A percentile compares a stretch with the other conserved stretches of the same genome.
phyloP scores from a whole-genome alignment of 2,113 vertebrate genomes.

The Hyla sarda region DNA sequence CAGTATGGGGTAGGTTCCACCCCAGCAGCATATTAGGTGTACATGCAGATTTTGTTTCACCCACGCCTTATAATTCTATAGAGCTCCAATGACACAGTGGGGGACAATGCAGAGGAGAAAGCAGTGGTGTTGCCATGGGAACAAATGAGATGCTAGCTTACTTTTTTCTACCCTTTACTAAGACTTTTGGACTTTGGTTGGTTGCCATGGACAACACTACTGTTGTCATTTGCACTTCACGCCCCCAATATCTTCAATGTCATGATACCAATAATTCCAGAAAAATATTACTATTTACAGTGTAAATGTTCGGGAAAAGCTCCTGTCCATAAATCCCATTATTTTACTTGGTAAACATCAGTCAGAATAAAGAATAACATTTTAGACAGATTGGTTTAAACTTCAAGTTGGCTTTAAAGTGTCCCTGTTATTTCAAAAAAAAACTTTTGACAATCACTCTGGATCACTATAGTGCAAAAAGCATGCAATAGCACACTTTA shows the following conservation, averaged over 20 bases:
- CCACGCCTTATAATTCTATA: slow-evolving; percentile 13
- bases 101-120: slow-evolving; percentile 4
- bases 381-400: no score
- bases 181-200: not conserved
- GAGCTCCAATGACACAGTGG: slow-evolving; percentile 3
- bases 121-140: not conserved
- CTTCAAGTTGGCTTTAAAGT: no score
- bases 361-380: no score
- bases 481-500: no score
- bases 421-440: no score
- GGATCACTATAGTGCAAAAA: no score
- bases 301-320: not conserved
- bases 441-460: no score
- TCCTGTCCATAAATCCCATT: no score
- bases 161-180: not conserved
- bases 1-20: not conserved
- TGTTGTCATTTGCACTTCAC: not conserved
- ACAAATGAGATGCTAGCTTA: not conserved
- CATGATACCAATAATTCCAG: not conserved
- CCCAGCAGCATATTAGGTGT: not conserved
- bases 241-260: not conserved
- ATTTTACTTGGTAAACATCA: no score
- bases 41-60: slow-evolving; percentile 12
- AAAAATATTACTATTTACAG: not conserved
- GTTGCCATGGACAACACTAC: not conserved